Conservation (phyloP, 2,113 vertebrate genomes). For the Elachura formosa region DNA sequence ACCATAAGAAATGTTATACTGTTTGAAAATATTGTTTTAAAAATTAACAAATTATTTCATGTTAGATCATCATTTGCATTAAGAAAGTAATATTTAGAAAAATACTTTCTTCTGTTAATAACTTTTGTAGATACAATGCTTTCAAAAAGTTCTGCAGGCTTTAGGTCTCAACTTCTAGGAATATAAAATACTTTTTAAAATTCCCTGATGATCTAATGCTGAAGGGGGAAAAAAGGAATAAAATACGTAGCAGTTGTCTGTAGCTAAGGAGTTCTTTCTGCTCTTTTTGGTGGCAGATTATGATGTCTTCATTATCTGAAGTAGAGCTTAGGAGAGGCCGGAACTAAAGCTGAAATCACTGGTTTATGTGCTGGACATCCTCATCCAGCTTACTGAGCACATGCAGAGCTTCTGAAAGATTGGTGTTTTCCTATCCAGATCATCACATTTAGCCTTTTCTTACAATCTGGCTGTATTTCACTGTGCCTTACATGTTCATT, state of each 20-base stretch:
- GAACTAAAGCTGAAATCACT: background rate
- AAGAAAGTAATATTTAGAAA: background rate
- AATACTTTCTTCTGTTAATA: background rate
- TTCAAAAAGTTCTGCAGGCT: background rate
- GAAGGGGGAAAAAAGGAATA: background rate
- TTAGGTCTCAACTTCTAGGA: background rate
- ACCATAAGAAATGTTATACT: background rate
- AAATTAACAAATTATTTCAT: background rate
- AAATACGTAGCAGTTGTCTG: background rate
- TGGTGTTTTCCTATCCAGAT: background rate
- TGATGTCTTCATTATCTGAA: accelerated
- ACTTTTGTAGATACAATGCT: background rate
- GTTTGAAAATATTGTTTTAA: background rate
- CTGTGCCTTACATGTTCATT: background rate
- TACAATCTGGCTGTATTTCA: background rate
- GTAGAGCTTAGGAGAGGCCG: background rate
- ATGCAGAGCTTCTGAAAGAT: background rate
- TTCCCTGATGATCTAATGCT: background rate
- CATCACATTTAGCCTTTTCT: background rate
- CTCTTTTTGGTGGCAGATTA: background rate
- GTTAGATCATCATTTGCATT: background rate
- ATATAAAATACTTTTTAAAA: background rate
- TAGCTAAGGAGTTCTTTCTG: background rate
- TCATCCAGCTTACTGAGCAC: background rate
- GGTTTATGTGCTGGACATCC: background rate